phyloP scores from a whole-genome alignment of 2,113 vertebrate species.

The Phaethon lepturus region DNA sequence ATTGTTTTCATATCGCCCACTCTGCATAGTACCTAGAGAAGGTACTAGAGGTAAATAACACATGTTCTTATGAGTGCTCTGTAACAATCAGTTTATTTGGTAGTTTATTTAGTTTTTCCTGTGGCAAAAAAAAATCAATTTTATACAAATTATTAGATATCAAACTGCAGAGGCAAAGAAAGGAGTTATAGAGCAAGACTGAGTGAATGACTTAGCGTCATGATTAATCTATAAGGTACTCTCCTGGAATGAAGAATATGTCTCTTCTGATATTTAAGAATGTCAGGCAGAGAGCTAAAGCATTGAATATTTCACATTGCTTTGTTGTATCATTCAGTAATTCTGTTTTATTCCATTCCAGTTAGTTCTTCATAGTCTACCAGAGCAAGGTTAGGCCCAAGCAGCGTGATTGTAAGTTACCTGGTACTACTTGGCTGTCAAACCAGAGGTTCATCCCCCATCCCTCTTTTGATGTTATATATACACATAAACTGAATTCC shows the following conservation, averaged over 20 bases:
- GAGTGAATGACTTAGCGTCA: not conserved
- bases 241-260: not conserved
- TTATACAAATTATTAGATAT: not conserved
- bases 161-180: not conserved
- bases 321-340: not conserved
- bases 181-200: not conserved
- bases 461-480: not conserved
- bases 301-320: not conserved
- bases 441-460: not conserved
- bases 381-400: not conserved
- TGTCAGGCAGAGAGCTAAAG: not conserved
- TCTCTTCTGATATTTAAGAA: not conserved
- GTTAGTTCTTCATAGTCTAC: not conserved
- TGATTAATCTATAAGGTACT: not conserved
- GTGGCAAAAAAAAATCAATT: not conserved
- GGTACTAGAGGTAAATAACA: not conserved
- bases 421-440: not conserved
- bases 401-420: not conserved
- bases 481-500: not conserved
- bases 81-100: not conserved
- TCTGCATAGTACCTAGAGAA: not conserved
- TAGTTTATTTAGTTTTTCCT: not conserved
- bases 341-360: not conserved
- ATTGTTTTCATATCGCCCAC: not conserved
- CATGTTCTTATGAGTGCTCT: not conserved